A percentile compares a stretch with the other conserved stretches of the same genome.
Evolutionary conservation across 2,888 invertebrate genomes (phyloP).

Genomic region (Neoitamus cyanurus): DNA sequence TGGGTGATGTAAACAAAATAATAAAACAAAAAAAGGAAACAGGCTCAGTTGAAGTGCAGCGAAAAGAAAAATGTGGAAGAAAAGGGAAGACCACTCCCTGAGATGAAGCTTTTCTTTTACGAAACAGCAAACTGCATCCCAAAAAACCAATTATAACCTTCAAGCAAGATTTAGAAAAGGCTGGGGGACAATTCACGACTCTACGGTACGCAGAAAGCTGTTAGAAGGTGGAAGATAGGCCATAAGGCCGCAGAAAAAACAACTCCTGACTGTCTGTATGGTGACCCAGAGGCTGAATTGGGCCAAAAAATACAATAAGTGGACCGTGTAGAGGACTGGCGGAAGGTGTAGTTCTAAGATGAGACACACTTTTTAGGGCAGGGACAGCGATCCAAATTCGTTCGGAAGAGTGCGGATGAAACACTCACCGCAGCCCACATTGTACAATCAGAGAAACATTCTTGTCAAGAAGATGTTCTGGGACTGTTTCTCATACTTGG

Average conservation of each 20-base stretch:
- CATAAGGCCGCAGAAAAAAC: too few species aligned
- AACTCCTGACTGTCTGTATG: not conserved
- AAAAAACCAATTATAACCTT: too few species aligned
- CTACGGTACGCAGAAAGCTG: too few species aligned
- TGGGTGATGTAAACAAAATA: not conserved
- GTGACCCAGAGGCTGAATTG: not conserved
- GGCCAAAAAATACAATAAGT: not conserved
- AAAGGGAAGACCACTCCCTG: not conserved
- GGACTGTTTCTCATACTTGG: conserved; percentile 7
- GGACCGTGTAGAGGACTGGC: not conserved
- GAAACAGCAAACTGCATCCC: too few species aligned
- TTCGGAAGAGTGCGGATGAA: not conserved
- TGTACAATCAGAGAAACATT: conserved; percentile 12
- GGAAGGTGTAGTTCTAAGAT: not conserved
- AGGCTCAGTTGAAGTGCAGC: not conserved
- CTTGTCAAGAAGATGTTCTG: conserved; percentile 11
- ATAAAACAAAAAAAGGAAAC: not conserved
- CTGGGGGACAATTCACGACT: too few species aligned
- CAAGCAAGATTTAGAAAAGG: too few species aligned
- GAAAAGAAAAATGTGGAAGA: not conserved
- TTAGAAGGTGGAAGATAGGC: too few species aligned
- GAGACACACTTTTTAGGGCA: not conserved
- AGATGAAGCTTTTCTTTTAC: too few species aligned
- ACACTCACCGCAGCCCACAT: not conserved
- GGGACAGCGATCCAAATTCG: not conserved